phyloP scores from a whole-genome alignment of 2,888 invertebrate genomes.

The Drosophila meridiana region DNA sequence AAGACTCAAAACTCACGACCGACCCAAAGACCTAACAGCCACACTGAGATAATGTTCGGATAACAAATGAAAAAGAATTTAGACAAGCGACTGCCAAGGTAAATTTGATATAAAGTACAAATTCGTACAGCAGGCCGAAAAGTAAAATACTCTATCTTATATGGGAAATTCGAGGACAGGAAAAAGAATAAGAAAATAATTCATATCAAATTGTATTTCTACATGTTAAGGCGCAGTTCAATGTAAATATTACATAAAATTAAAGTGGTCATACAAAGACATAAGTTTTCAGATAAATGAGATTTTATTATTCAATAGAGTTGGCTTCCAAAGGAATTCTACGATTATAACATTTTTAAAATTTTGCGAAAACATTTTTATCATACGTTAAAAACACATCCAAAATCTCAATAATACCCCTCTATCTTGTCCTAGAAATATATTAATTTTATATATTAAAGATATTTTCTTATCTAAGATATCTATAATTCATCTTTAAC shows the following conservation, averaged over 20 bases:
- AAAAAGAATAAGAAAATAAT: background rate
- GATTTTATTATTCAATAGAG: too few species aligned
- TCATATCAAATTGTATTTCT: background rate
- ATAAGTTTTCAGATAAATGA: too few species aligned
- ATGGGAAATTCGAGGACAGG: too few species aligned
- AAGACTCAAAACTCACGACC: slow-evolving; percentile 25
- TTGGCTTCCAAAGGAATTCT: too few species aligned
- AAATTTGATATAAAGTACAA: slow-evolving; percentile 44
- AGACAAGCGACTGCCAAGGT: slow-evolving; percentile 62
- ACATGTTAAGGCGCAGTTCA: background rate
- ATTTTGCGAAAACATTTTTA: too few species aligned
- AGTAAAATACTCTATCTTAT: slow-evolving; percentile 16
- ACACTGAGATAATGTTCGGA: slow-evolving; percentile 52
- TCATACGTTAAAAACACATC: too few species aligned
- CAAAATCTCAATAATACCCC: too few species aligned
- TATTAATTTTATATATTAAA: too few species aligned
- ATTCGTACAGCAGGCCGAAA: slow-evolving; percentile 5
- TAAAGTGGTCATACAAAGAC: too few species aligned
- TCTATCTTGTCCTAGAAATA: too few species aligned
- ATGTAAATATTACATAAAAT: background rate
- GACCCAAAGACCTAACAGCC: slow-evolving; percentile 22
- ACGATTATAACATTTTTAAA: too few species aligned
- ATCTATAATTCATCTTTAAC: background rate
- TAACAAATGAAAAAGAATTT: slow-evolving; percentile 78
- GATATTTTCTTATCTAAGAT: background rate